Evolutionary conservation across 2,888 invertebrate genomes (phyloP).

Genomic region (Ptilodon capucinus): DNA sequence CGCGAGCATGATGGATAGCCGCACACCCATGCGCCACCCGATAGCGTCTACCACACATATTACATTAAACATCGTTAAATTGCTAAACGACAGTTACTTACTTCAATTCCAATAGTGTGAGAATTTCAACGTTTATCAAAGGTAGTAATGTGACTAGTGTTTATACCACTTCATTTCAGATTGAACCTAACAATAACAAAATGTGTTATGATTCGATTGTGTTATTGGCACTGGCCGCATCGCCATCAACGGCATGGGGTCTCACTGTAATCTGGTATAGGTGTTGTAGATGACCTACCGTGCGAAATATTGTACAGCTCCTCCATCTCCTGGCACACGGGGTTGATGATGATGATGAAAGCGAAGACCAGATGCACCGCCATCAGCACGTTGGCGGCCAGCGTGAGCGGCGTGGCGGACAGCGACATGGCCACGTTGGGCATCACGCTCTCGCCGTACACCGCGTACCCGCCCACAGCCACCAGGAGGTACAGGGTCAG

Average conservation of each 20-base stretch:
- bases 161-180: too few species aligned
- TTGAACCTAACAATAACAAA: too few species aligned
- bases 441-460: constrained; percentile 83
- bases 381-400: constrained; percentile 84
- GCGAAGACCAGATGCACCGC: constrained; percentile 85
- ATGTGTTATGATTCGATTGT: too few species aligned
- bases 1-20: constrained; percentile 80
- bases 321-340: constrained; percentile 87
- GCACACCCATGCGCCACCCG: constrained; percentile 81
- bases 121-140: too few species aligned
- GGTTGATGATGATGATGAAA: constrained; percentile 87
- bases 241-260: too few species aligned
- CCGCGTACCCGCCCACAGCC: constrained; percentile 83
- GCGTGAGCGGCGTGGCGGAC: constrained; percentile 76
- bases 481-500: constrained; percentile 83
- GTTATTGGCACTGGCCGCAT: too few species aligned
- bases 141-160: too few species aligned
- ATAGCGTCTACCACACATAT: constrained; percentile 78
- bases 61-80: background rate
- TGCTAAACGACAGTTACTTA: background rate
- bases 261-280: too few species aligned
- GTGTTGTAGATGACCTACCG: constrained; percentile 63
- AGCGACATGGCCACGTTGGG: constrained; percentile 84
- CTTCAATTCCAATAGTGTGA: too few species aligned
- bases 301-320: constrained; percentile 84